Base-by-base conservation (phyloP, 2,797 vertebrate genomes). In the Notamacropus eugenii region DNA sequence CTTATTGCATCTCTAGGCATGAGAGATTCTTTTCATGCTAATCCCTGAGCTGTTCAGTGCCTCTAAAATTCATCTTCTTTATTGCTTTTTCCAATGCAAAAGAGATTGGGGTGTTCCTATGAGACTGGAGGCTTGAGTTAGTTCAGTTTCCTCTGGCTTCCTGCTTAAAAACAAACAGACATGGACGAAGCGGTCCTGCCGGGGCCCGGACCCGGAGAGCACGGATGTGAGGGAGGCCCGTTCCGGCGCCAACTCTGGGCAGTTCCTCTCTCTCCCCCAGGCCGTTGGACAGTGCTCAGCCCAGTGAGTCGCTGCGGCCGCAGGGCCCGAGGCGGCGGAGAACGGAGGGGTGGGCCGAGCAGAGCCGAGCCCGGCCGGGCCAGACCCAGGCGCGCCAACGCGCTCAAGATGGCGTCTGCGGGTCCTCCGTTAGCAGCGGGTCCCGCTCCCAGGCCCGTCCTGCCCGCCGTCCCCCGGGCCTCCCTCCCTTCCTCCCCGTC, bases 341-440 rank as follows among this genome's bases (percentile, higher is more conserved):
- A 54, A 9, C 54, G 27, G 52, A 95, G 95, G 92, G 96, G 96
- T 94, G 97, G 97, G 97, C 59, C 62, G 97, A 96, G 96, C 91
- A 46, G 46, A 46, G 46, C 46, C 46, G 1, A 46, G 46, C 46
- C 46, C 1, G 46, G 3, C 50, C 92, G n/a, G 58, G 31, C 91
- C 4, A 90, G 67, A 19, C n/a, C 74, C n/a, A 14, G 62, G 95
- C 82, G 95, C 95, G 96, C 98, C 93, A 94, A 96, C 90, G 92
- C 90, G 82, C 96, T 94, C 98, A 98, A 98, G 87, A 98, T 98
- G 98, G 98, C 98, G 98, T 97, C 95, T 57, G 96, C 6, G 57
- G 56, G 54, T 10, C 91, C 93, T 92, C 91, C 67, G 28, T 62
- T 91, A 28, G 54, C n/a, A 52, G 87, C 57, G 93, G 90, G 40